These are phyloP conservation scores for Nesogale talazaci DNA, from an alignment of 2,113 vertebrate species.

Conservation along the genomic window DNA sequence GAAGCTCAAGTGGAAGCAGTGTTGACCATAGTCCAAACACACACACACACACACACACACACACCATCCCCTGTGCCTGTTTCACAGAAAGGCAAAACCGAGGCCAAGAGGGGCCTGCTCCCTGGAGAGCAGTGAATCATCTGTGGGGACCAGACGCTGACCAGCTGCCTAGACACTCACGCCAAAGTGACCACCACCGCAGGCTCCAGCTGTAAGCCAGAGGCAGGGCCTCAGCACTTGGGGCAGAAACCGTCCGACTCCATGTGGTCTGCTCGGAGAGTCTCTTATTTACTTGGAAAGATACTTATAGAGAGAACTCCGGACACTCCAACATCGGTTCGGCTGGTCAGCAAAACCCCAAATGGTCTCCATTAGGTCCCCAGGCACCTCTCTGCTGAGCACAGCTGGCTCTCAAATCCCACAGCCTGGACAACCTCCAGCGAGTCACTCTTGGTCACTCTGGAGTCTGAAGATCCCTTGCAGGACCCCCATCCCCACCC, in stretches of 20 bases:
- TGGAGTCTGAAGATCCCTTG: conserved; percentile 60
- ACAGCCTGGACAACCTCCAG: conserved; percentile 60
- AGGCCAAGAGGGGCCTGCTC: not conserved
- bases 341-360: conserved; percentile 78
- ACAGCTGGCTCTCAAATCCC: conserved; percentile 74
- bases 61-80: not conserved
- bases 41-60: no score
- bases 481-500: not conserved
- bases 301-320: conserved; percentile 69
- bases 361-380: conserved; percentile 75
- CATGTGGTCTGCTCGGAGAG: conserved; percentile 72
- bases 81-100: conserved; percentile 40
- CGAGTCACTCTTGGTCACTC: conserved; percentile 63
- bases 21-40: not conserved
- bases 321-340: conserved; percentile 55
- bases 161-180: conserved; percentile 64
- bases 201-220: conserved; percentile 67
- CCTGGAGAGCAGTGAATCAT: not conserved
- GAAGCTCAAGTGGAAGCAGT: not conserved
- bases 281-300: conserved; percentile 81
- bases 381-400: conserved; percentile 65
- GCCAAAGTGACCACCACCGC: conserved; percentile 63
- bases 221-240: conserved; percentile 55
- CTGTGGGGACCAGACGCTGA: conserved; percentile 71
- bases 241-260: conserved; percentile 58